These are phyloP conservation scores for Laspeyria flexula DNA, from an alignment of 2,888 invertebrate genomes.

Conservation along the genomic window DNA sequence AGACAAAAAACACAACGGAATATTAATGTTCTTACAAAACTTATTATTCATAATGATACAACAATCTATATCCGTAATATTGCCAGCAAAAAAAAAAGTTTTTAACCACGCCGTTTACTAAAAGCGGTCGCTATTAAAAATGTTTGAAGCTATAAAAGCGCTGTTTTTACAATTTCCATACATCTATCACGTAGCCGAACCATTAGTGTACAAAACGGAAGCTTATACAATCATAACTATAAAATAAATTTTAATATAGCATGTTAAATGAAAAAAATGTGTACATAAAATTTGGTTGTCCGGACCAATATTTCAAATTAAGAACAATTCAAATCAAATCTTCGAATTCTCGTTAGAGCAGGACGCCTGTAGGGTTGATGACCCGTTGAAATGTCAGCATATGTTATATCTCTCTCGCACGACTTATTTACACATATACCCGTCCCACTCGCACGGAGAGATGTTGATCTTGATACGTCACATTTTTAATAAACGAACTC, in stretches of 20 bases:
- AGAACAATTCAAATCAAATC: conserved; percentile 85
- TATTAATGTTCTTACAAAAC: conserved; percentile 43
- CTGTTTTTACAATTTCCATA: conserved; percentile 65
- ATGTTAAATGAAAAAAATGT: conserved; percentile 58
- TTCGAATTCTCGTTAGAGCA: conserved; percentile 85
- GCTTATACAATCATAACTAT: conserved; percentile 64
- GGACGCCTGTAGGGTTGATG: conserved; percentile 84
- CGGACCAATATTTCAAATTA: conserved; percentile 82
- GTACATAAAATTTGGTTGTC: conserved; percentile 63
- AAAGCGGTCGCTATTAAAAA: conserved; percentile 56
- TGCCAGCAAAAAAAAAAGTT: conserved; percentile 33
- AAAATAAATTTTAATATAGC: conserved; percentile 75
- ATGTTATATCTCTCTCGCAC: conserved; percentile 71
- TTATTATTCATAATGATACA: conserved; percentile 44
- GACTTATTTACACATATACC: conserved; percentile 50
- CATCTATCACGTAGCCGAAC: conserved; percentile 61
- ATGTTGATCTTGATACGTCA: conserved; percentile 87
- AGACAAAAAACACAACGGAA: conserved; percentile 38
- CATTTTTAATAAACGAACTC: conserved; percentile 86
- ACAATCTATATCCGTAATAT: conserved; percentile 43
- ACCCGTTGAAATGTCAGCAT: conserved; percentile 85
- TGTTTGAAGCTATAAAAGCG: conserved; percentile 61
- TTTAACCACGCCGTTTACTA: conserved; percentile 45
- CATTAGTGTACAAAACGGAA: conserved; percentile 79
- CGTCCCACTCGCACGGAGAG: conserved; percentile 74